Percentiles rank a stretch among this genome's conserved stretches.
phyloP scores from a whole-genome alignment of 2,888 invertebrate species.

The Clostera curtula region DNA sequence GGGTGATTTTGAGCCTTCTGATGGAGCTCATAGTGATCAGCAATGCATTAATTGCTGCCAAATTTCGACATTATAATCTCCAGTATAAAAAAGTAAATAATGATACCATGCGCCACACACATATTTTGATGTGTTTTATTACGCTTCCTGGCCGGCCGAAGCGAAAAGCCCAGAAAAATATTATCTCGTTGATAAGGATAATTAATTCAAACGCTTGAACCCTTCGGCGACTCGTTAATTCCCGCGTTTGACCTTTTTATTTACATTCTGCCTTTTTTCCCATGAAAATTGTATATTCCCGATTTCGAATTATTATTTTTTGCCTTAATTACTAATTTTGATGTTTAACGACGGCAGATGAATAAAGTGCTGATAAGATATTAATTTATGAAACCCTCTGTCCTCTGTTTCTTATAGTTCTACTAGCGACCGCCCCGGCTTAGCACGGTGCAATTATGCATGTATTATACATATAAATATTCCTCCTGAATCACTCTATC shows the following conservation, averaged over 20 bases:
- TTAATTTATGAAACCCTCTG: no score
- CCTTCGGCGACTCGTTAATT: conserved; percentile 29
- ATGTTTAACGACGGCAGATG: neutral
- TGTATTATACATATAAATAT: no score
- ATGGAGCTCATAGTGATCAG: no score
- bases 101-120: neutral
- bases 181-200: conserved; percentile 30
- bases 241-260: conserved; percentile 28
- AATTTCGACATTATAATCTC: no score
- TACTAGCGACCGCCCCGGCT: no score
- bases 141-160: conserved; percentile 8
- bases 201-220: conserved; percentile 32
- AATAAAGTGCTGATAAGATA: no score
- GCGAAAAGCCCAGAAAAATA: conserved; percentile 23
- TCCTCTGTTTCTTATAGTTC: no score
- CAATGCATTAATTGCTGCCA: no score
- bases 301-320: conserved; percentile 8
- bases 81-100: no score
- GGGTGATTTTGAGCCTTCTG: no score
- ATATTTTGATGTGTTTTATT: conserved; percentile 12
- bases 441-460: no score
- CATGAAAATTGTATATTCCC: conserved; percentile 16
- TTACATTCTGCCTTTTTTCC: conserved; percentile 18
- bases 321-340: conserved; percentile 7
- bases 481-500: no score